Conservation (phyloP, 2,113 vertebrate genomes). For the Fregetta grallaria region DNA sequence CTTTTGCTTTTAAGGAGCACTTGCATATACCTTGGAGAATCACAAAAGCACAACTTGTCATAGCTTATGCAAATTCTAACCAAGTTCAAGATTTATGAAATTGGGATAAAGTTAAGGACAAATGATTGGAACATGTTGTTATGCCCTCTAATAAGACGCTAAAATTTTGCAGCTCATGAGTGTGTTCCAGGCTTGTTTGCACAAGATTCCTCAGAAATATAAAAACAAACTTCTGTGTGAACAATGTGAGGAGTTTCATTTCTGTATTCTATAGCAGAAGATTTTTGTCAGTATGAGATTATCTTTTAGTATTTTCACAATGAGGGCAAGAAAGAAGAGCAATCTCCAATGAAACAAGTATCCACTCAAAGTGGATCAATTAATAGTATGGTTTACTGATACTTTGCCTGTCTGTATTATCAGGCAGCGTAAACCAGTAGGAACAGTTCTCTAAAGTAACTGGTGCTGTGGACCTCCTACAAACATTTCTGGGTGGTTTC, state of each 20-base stretch:
- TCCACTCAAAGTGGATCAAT: not conserved
- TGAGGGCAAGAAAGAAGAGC: not conserved
- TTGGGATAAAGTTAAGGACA: not conserved
- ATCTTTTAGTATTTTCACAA: not conserved
- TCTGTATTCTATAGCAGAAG: slow-evolving; percentile 9
- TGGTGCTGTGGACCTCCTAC: not conserved
- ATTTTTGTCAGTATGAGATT: not conserved
- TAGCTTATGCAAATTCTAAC: not conserved
- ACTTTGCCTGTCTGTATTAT: not conserved
- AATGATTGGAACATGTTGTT: not conserved
- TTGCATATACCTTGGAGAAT: not conserved
- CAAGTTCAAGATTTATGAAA: not conserved
- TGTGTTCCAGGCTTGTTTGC: slow-evolving; percentile 6
- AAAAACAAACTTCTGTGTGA: not conserved
- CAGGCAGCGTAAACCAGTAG: not conserved
- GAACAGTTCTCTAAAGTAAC: not conserved
- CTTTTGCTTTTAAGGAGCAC: not conserved
- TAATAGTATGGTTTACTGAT: not conserved
- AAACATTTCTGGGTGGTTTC: not conserved
- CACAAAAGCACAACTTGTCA: not conserved
- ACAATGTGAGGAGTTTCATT: not conserved
- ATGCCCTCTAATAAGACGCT: not conserved
- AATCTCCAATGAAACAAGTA: not conserved
- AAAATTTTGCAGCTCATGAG: not conserved
- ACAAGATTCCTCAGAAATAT: slow-evolving; percentile 50